Conservation (phyloP, 2,888 invertebrate genomes). For the Stenolophus ochropezus region DNA sequence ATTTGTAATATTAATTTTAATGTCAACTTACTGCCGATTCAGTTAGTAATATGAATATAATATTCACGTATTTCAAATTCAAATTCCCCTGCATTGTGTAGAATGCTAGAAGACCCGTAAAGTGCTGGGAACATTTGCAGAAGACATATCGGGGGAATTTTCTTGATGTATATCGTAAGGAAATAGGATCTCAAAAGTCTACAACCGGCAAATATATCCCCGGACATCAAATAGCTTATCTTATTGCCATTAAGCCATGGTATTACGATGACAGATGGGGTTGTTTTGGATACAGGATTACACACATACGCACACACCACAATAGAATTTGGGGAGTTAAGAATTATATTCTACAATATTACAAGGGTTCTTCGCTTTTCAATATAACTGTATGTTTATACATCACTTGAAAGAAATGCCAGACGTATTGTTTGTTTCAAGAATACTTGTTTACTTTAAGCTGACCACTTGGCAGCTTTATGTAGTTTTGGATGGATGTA, state of each 20-base stretch:
- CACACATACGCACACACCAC: background rate
- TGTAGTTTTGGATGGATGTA: too few relatives aligned
- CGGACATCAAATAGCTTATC: constrained; percentile 53
- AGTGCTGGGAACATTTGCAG: constrained; percentile 39
- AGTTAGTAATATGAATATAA: background rate
- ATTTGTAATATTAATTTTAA: too few relatives aligned
- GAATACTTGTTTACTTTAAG: too few relatives aligned
- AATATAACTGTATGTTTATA: too few relatives aligned
- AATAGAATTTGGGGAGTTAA: background rate
- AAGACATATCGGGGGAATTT: constrained; percentile 41
- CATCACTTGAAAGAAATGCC: too few relatives aligned
- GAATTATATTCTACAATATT: background rate
- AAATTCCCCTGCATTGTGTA: constrained; percentile 16
- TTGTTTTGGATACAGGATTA: background rate
- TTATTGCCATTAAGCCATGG: constrained; percentile 42
- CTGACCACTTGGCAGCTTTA: too few relatives aligned
- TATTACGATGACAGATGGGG: constrained; percentile 48
- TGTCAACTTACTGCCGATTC: too few relatives aligned
- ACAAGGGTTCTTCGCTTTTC: background rate
- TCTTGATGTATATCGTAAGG: constrained; percentile 44
- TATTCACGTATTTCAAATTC: constrained; percentile 10
- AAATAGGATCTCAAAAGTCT: constrained; percentile 53
- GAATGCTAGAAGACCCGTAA: constrained; percentile 2
- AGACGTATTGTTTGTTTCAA: too few relatives aligned
- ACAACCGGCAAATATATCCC: constrained; percentile 49